Conservation (phyloP, 1,140 invertebrate genomes). For the Piezodorus guildinii region DNA sequence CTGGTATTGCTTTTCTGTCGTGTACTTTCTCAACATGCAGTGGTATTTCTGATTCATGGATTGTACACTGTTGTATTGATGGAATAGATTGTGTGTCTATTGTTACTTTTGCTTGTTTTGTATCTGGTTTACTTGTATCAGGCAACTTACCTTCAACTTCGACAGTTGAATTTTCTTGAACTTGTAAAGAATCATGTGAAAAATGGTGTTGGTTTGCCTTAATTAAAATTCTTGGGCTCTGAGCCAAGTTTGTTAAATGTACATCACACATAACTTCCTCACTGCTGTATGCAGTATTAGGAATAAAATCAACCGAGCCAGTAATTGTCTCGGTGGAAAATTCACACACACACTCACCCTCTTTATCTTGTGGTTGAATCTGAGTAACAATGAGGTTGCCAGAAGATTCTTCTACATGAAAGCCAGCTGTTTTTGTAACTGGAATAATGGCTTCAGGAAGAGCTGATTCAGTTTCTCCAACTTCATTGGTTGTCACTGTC, state of each 20-base stretch:
- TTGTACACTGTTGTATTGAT: conserved; percentile 17
- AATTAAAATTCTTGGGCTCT: conserved; percentile 20
- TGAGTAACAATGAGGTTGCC: conserved; percentile 34
- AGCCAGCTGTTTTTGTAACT: conserved; percentile 26
- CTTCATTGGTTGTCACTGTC: conserved; percentile 39
- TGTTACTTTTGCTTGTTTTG: conserved; percentile 21
- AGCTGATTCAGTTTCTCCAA: conserved; percentile 38
- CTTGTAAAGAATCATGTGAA: conserved; percentile 17
- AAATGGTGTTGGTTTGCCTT: conserved; percentile 6
- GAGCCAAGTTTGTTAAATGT: conserved; percentile 19
- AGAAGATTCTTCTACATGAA: conserved; percentile 28
- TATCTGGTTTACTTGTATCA: conserved; percentile 14
- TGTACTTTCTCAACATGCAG: conserved; percentile 16
- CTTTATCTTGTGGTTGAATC: conserved; percentile 36
- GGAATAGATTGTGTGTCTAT: conserved; percentile 23
- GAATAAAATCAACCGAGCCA: conserved; percentile 28
- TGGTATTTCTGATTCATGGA: conserved; percentile 21
- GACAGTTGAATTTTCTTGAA: conserved; percentile 15
- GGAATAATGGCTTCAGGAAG: conserved; percentile 35
- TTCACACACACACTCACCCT: conserved; percentile 43
- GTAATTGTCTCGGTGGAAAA: conserved; percentile 29
- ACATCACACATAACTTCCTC: conserved; percentile 23
- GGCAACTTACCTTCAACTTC: conserved; percentile 22
- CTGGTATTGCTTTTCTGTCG: conserved; percentile 17
- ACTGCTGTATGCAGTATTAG: conserved; percentile 30